Evolutionary conservation across 2,797 vertebrate species (phyloP).

Genomic region (Sebastes nivosus): DNA sequence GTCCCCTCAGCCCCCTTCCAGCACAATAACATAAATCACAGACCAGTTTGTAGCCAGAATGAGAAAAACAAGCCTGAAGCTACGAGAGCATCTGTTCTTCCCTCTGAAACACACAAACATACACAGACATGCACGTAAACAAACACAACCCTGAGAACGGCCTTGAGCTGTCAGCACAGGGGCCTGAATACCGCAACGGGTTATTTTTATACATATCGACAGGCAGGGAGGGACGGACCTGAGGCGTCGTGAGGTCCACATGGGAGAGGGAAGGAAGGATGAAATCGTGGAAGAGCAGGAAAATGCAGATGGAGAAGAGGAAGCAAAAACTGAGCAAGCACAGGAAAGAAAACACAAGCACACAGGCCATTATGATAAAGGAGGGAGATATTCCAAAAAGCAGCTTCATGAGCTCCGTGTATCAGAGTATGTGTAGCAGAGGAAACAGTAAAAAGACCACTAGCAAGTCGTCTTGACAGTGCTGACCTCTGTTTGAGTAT

Average conservation of each 20-base stretch:
- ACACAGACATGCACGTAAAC: constrained; percentile 45
- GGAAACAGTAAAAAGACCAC: not conserved
- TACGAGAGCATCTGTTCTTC: constrained; percentile 56
- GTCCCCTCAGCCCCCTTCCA: constrained; percentile 23
- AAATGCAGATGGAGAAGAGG: not conserved
- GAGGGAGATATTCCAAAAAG: not conserved
- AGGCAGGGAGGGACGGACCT: constrained; percentile 27
- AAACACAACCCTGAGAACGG: constrained; percentile 37
- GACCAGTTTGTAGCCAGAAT: constrained; percentile 60
- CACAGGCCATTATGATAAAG: not conserved
- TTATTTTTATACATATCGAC: constrained; percentile 68
- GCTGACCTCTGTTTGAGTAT: not conserved
- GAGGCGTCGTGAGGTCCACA: not conserved
- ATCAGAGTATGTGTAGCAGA: not conserved
- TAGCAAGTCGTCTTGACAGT: not conserved
- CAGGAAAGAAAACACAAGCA: constrained; percentile 7
- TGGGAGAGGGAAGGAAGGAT: constrained; percentile 9
- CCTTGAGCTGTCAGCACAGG: constrained; percentile 66
- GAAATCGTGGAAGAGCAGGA: not conserved
- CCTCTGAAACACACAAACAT: constrained; percentile 44
- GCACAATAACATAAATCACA: constrained; percentile 74
- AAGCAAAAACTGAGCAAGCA: constrained; percentile 3
- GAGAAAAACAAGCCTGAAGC: constrained; percentile 75
- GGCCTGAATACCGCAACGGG: constrained; percentile 38
- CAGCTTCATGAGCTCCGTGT: not conserved